phyloP scores from a whole-genome alignment of 2,113 vertebrate genomes.

The Ammodytes marinus region DNA sequence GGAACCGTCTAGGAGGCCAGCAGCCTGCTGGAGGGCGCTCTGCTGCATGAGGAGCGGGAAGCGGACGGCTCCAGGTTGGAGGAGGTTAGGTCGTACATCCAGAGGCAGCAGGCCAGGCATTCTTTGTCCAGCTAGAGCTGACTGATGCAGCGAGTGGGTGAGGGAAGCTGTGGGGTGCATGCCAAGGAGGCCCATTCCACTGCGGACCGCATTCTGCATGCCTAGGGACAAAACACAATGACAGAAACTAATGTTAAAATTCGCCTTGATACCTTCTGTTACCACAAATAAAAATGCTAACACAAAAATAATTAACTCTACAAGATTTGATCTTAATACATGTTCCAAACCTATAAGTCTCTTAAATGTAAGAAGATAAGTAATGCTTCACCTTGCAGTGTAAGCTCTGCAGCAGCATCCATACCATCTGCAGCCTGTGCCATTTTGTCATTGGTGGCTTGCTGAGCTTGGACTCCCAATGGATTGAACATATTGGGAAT shows the following conservation, averaged over 20 bases:
- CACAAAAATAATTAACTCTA: background rate
- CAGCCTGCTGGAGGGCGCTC: conserved; percentile 86
- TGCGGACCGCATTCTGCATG: conserved; percentile 91
- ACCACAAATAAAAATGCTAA: background rate
- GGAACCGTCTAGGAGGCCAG: conserved; percentile 86
- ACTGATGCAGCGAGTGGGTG: conserved; percentile 89
- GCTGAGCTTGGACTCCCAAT: conserved; percentile 83
- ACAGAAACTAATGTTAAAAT: conserved; percentile 14
- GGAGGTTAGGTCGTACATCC: conserved; percentile 92
- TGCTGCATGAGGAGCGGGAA: conserved; percentile 94
- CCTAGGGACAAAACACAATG: conserved; percentile 75
- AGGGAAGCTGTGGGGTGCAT: conserved; percentile 91
- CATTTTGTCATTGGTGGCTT: conserved; percentile 87
- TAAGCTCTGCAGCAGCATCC: conserved; percentile 87
- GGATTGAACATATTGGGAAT: conserved; percentile 91
- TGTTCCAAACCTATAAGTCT: background rate
- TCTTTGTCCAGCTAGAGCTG: conserved; percentile 88
- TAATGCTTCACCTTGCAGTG: conserved; percentile 87
- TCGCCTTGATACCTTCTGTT: background rate
- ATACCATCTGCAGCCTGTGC: conserved; percentile 87
- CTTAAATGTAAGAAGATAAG: background rate
- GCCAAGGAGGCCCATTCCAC: conserved; percentile 90
- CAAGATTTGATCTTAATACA: background rate
- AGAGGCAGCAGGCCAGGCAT: conserved; percentile 92
- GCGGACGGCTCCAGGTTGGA: conserved; percentile 84